phyloP scores from a whole-genome alignment of 2,888 invertebrate species.

The Leptodirus hochenwartii region DNA sequence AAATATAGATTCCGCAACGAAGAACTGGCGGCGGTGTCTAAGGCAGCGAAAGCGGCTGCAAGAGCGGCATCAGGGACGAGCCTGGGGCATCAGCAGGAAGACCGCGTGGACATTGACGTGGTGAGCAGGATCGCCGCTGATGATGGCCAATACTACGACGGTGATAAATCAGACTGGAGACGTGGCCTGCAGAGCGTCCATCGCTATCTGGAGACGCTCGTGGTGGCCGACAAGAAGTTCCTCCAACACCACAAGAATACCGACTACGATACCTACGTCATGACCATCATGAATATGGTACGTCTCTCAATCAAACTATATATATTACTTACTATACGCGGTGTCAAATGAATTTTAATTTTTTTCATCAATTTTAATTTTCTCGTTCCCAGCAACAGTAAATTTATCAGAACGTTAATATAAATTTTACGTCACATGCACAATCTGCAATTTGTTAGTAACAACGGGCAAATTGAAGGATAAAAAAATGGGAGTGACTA shows the following conservation, averaged over 20 bases:
- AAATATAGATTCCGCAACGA: slow-evolving; percentile 9
- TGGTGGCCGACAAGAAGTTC: slow-evolving; percentile 50
- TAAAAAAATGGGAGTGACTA: too few relatives aligned
- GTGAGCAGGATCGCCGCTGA: slow-evolving; percentile 12
- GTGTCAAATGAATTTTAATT: slow-evolving; percentile 2
- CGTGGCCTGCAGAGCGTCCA: slow-evolving; percentile 24
- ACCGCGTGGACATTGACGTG: too few relatives aligned
- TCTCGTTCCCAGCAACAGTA: too few relatives aligned
- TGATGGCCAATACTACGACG: slow-evolving; percentile 7
- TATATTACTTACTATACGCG: slow-evolving; percentile 1
- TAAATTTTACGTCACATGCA: too few relatives aligned
- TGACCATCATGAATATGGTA: slow-evolving; percentile 54
- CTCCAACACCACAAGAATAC: slow-evolving; percentile 41
- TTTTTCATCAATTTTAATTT: slow-evolving; percentile 4
- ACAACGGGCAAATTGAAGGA: too few relatives aligned
- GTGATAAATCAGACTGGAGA: slow-evolving; percentile 10
- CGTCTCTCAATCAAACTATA: too few relatives aligned
- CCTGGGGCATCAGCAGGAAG: slow-evolving; percentile 13
- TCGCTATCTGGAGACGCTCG: slow-evolving; percentile 38
- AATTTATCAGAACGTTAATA: too few relatives aligned
- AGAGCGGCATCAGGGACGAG: slow-evolving; percentile 8
- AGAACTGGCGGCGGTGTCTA: background rate
- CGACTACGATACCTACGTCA: slow-evolving; percentile 42
- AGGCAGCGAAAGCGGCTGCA: slow-evolving; percentile 11
- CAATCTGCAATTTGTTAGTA: too few relatives aligned